These are phyloP conservation scores for Hoplostethus atlanticus DNA, from an alignment of 2,797 vertebrate genomes.

Conservation along the genomic window DNA sequence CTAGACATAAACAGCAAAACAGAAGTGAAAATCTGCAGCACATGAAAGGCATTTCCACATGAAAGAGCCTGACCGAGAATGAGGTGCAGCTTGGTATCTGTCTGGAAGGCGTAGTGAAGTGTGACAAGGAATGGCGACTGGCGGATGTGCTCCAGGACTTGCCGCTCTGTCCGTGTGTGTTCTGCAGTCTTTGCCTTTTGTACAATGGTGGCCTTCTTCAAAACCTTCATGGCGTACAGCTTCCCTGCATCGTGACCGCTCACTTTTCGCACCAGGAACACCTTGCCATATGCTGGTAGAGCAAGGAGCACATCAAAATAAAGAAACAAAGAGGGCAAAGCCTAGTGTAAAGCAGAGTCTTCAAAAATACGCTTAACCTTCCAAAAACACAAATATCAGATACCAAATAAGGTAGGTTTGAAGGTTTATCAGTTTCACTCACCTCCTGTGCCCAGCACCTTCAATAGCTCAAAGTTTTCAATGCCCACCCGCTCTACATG, in stretches of 20 bases:
- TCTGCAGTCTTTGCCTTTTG: constrained; percentile 99
- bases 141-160: constrained; percentile 97
- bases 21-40: not conserved
- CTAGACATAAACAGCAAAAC: constrained; percentile 7
- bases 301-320: constrained; percentile 18
- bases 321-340: constrained; percentile 36
- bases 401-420: not conserved
- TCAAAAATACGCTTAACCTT: constrained; percentile 7
- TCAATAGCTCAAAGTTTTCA: constrained; percentile 98
- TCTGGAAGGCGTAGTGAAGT: constrained; percentile 98
- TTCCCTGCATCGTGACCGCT: constrained; percentile 95
- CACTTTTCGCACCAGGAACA: constrained; percentile 97
- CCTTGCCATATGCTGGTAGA: constrained; percentile 93
- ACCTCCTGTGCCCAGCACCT: constrained; percentile 99
- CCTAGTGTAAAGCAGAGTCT: constrained; percentile 9
- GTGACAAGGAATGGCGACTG: constrained; percentile 97
- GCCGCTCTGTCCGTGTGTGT: constrained; percentile 94
- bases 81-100: constrained; percentile 98
- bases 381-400: constrained; percentile 11
- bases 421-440: constrained; percentile 67
- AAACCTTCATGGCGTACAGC: constrained; percentile 98
- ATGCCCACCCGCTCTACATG: constrained; percentile 97
- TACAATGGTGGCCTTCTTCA: constrained; percentile 98
- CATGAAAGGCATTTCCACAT: not conserved
- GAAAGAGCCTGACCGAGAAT: constrained; percentile 89